phyloP scores from a whole-genome alignment of 92 coral and sea anemone species.

The Parazoanthus swiftii region DNA sequence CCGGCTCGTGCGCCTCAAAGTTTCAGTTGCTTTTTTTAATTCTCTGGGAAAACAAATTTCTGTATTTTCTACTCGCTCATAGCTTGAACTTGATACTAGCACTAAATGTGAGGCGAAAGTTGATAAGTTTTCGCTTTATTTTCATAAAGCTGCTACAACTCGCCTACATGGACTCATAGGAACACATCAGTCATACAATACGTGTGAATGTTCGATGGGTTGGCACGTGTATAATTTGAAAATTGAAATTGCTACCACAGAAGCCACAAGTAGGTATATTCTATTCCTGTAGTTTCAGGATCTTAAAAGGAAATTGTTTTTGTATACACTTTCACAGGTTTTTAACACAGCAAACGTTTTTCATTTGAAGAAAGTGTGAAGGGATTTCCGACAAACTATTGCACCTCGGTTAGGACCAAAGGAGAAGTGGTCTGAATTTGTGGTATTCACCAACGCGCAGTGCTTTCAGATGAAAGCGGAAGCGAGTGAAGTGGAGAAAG shows the following conservation, averaged over 20 bases:
- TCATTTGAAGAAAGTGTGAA: not conserved
- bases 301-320: slow-evolving; percentile 1
- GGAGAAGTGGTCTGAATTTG: not conserved
- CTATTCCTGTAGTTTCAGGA: not conserved
- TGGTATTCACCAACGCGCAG: not conserved
- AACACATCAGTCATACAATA: too few relatives aligned
- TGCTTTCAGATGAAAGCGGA: slow-evolving; percentile 6
- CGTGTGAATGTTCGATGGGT: too few relatives aligned
- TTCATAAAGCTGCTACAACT: too few relatives aligned
- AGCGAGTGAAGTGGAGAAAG: not conserved
- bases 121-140: not conserved
- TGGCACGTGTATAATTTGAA: too few relatives aligned
- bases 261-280: not conserved
- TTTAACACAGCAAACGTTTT: not conserved
- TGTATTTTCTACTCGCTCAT: not conserved
- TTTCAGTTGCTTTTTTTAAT: not conserved
- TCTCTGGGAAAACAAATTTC: not conserved
- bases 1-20: not conserved
- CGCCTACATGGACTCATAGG: too few relatives aligned
- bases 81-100: too few relatives aligned
- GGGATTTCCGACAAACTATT: not conserved
- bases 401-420: not conserved
- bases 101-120: not conserved
- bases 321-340: slow-evolving; percentile 8
- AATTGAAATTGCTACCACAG: not conserved